phyloP scores from a whole-genome alignment of 2,113 vertebrate species.

The Marmota flaviventris region DNA sequence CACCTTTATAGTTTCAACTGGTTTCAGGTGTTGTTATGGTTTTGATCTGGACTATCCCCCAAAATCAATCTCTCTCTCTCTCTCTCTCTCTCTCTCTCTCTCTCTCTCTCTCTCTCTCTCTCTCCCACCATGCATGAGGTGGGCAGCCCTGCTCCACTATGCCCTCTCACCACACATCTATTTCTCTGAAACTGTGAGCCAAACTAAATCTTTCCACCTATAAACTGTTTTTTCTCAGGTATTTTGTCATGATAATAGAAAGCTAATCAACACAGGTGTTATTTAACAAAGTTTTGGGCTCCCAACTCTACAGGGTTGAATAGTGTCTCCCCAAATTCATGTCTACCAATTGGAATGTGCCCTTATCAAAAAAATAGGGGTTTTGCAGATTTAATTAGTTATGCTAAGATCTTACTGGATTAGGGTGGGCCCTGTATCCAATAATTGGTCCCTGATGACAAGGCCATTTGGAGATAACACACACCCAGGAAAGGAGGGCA shows the following conservation, averaged over 20 bases:
- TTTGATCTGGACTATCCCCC: not conserved
- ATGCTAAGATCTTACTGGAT: not conserved
- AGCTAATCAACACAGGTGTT: not conserved
- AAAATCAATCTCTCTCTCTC: too few relatives aligned
- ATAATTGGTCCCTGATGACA: not conserved
- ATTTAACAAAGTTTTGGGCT: not conserved
- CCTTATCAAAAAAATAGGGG: not conserved
- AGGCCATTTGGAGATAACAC: not conserved
- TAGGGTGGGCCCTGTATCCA: not conserved
- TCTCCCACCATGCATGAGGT: not conserved
- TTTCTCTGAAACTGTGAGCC: not conserved
- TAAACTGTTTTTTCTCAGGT: not conserved
- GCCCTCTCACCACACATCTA: not conserved
- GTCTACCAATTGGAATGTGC: not conserved
- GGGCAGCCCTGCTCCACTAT: not conserved
- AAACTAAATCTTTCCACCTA: not conserved
- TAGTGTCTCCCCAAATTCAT: not conserved
- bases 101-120: not conserved
- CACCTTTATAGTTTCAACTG: not conserved
- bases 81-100: too few relatives aligned
- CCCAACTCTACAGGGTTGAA: not conserved
- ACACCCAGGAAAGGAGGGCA: not conserved
- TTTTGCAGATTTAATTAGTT: not conserved
- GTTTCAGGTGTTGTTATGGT: not conserved
- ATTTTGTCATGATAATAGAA: not conserved